A percentile compares a stretch with the other conserved stretches of the same genome.
phyloP scores from a whole-genome alignment of 2,113 vertebrate species.

The Empidonax alnorum region DNA sequence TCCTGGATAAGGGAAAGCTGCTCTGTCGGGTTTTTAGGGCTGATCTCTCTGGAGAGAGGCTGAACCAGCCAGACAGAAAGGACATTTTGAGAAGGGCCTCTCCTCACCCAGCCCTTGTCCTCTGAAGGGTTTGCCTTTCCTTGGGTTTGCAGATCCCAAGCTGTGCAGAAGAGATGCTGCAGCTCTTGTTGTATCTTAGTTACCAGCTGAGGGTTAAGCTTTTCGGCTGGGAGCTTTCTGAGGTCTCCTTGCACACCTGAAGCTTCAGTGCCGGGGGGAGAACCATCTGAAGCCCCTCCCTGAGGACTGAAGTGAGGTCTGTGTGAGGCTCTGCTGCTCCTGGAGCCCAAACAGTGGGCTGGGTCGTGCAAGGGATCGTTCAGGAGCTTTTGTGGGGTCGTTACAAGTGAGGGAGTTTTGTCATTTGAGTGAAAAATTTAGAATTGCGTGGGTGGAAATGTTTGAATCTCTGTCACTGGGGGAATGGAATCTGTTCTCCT shows the following conservation, averaged over 20 bases:
- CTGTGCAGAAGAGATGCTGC: not conserved
- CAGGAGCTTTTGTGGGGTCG: not conserved
- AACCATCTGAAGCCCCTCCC: not conserved
- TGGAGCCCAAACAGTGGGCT: conserved; percentile 25
- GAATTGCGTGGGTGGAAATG: conserved; percentile 16
- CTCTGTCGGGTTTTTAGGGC: conserved; percentile 6
- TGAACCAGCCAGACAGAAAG: not conserved
- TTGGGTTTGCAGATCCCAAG: not conserved
- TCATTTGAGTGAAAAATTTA: not conserved
- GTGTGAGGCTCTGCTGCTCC: not conserved
- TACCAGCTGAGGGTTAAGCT: not conserved
- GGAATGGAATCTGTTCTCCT: not conserved
- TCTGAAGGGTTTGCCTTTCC: not conserved
- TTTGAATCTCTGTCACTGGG: conserved; percentile 32
- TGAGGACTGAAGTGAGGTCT: not conserved
- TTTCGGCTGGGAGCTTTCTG: not conserved
- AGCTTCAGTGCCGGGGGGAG: not conserved
- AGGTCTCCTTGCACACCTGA: not conserved
- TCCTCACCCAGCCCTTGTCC: not conserved
- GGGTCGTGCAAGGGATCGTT: not conserved
- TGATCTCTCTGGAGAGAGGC: not conserved
- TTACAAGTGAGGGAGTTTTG: not conserved
- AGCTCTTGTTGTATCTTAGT: not conserved
- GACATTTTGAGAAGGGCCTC: not conserved
- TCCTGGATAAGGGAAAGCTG: not conserved